Evolutionary conservation across 2,888 invertebrate species (phyloP), one percentile per base, ranked within the genome.

Genomic region (Lobophora halterata): DNA sequence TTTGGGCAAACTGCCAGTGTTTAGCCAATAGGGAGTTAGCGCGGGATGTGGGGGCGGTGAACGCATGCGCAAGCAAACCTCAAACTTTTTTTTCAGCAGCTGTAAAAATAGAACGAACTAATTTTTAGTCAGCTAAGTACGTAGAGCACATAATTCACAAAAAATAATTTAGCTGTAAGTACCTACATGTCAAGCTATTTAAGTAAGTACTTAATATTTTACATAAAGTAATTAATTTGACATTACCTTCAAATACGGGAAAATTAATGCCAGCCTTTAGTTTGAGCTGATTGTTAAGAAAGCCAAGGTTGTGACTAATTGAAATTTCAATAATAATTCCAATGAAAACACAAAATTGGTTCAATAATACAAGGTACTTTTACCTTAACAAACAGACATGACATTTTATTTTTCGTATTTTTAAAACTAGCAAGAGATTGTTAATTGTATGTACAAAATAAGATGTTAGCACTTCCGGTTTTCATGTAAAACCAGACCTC

Each of bases 1-100:
- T 78, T 81, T 83, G 85, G 87, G 87, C 83, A 75, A 43, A 42
- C 55, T 71, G 82, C 87, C 86, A 83, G 63, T 32, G 46, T 46
- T 52, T 66, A 58, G 60, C 85, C 86, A 87, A 86, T 86, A 49
- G 72, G 58, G 58, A 62, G 55, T 56, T 50, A 65, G 74, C 68
- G 62, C 66, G 70, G 71, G 68, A 72, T 64, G 69, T 69, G 72
- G 59, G 66, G 73, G 72, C 68, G 72, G 59, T 19, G 48, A 49
- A 50, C 54, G 65, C 53, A 55, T 53, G 65, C 74, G 73, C 75
- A 70, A 71, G 65, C 46, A 43, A 37, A 42, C 52, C 46, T 65
- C 60, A 62, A 67, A 67, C 41, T 61, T 65, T 52, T 66, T 69
- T 66, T 69, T 66, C 58, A 61, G 61, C 52, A 27, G 41, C 29